Base-by-base conservation (phyloP, 2,113 vertebrate species). In the Passer domesticus region DNA sequence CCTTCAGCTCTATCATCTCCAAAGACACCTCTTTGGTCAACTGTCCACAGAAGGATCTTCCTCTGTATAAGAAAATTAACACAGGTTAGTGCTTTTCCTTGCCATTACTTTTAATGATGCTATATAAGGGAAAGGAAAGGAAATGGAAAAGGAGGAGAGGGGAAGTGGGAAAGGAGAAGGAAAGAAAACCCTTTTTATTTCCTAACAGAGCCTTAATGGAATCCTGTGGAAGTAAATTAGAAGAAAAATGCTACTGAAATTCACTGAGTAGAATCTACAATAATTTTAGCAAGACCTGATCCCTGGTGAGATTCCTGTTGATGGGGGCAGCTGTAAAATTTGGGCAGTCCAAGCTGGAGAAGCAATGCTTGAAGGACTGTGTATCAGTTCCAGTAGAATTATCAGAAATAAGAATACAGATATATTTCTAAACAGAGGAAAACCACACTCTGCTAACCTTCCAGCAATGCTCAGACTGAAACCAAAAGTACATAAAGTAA, bases 1-100 rank as follows among this genome's bases (percentile, higher is more conserved):
- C 98, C 96, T 96, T 98, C 94, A 99, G 97, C 82, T 98, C 98
- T 81, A 98, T 97, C 97, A 98, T 97, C 95, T 98, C 98, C 96
- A 98, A 90, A 87, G 98, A 98, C 70, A 98, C 86, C 6, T 97
- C 96, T 92, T 95, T 97, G 80, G 96, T 90, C 75, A 96, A 53
- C 68, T 96, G 97, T 91, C 94, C 95, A 93, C 92, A 96, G 91
- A 96, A 97, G 77, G 97, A 97, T 89, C 97, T 95, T 81, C 97
- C 88, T 95, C 98, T 98, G 91, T 27, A 69, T 44, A 96, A 96
- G 43, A 95, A 83, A 93, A 95, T 49, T 24, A 68, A 59, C 72
- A 91, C 1, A 46, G 49, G 47, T 96, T 94, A 96, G 81, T 89
- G 35, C 15, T 74, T 53, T 56, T 77, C 44, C 39, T 49, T 73